Percentiles rank a stretch among this genome's conserved stretches.
Evolutionary conservation across 2,888 invertebrate genomes (phyloP).

Genomic region (Hirtodrosophila alboralis): DNA sequence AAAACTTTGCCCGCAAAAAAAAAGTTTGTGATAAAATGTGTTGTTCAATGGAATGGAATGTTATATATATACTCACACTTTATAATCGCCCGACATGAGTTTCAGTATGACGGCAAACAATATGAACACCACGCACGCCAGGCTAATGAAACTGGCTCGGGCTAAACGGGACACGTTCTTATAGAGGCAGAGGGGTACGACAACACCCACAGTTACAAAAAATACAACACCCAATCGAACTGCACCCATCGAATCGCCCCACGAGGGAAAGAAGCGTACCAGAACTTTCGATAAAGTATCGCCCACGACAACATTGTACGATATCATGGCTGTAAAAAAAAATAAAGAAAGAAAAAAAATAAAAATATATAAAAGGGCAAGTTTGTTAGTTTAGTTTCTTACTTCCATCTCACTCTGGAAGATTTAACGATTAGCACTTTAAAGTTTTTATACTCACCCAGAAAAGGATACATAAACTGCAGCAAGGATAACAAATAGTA

Average conservation of each 20-base stretch:
- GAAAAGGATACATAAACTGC: slow-evolving; percentile 93
- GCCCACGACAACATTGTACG: slow-evolving; percentile 94
- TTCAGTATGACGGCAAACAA: slow-evolving; percentile 87
- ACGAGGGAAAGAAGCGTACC: slow-evolving; percentile 87
- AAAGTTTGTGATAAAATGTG: slow-evolving; percentile 18
- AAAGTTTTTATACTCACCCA: slow-evolving; percentile 86
- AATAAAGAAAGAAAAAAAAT: not conserved
- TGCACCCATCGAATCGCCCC: slow-evolving; percentile 84
- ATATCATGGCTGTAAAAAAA: slow-evolving; percentile 90
- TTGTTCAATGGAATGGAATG: slow-evolving; percentile 2
- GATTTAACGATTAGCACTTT: slow-evolving; percentile 34
- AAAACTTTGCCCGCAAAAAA: slow-evolving; percentile 1
- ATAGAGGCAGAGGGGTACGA: slow-evolving; percentile 91
- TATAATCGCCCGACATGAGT: slow-evolving; percentile 85
- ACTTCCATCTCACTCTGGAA: slow-evolving; percentile 13
- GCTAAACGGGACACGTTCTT: slow-evolving; percentile 87
- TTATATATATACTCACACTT: slow-evolving; percentile 87
- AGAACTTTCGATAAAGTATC: slow-evolving; percentile 93
- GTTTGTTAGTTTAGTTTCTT: not conserved
- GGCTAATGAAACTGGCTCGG: slow-evolving; percentile 84
- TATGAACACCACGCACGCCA: slow-evolving; percentile 90
- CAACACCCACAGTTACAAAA: slow-evolving; percentile 89
- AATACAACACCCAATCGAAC: slow-evolving; percentile 86
- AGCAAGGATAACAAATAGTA: slow-evolving; percentile 90
- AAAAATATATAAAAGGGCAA: no score